phyloP scores from a whole-genome alignment of 2,113 vertebrate species.

The Syngnathus typhle region DNA sequence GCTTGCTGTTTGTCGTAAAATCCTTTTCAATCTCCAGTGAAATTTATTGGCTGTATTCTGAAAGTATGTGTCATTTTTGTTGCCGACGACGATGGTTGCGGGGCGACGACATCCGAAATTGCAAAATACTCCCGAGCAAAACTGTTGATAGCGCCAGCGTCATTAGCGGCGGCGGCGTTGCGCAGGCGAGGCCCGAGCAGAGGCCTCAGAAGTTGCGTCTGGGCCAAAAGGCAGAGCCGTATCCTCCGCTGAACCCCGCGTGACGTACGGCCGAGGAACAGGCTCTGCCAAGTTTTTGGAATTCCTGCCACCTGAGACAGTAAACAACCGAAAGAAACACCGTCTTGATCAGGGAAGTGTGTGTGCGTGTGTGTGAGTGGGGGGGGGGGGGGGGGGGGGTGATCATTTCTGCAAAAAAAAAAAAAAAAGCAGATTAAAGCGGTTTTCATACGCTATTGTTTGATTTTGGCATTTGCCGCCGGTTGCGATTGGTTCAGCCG shows the following conservation, averaged over 20 bases:
- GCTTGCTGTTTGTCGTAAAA: neutral
- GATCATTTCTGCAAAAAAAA: neutral
- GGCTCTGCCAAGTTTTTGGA: slow-evolving; percentile 64
- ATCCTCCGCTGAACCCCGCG: slow-evolving; percentile 73
- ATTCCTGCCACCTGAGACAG: slow-evolving; percentile 62
- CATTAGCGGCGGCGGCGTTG: slow-evolving; percentile 58
- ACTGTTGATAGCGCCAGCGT: slow-evolving; percentile 64
- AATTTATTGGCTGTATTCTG: neutral
- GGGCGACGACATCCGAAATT: neutral
- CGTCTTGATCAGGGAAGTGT: slow-evolving; percentile 24
- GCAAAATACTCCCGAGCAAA: slow-evolving; percentile 20
- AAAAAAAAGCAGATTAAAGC: slow-evolving; percentile 16
- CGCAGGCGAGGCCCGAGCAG: slow-evolving; percentile 62
- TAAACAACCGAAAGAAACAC: slow-evolving; percentile 61
- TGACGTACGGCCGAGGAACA: slow-evolving; percentile 60
- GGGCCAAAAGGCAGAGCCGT: slow-evolving; percentile 69
- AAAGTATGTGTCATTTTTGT: neutral
- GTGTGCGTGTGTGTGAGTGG: too few species aligned
- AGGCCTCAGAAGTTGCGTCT: slow-evolving; percentile 70
- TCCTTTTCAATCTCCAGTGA: too few species aligned
- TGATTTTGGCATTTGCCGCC: slow-evolving; percentile 38
- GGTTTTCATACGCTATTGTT: slow-evolving; percentile 59
- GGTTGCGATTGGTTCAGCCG: slow-evolving; percentile 70
- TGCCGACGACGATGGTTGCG: neutral
- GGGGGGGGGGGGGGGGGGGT: slow-evolving; percentile 2